These are phyloP conservation scores for Cryptoblepharus egeriae DNA, from an alignment of 2,797 vertebrate species.

Conservation along the genomic window DNA sequence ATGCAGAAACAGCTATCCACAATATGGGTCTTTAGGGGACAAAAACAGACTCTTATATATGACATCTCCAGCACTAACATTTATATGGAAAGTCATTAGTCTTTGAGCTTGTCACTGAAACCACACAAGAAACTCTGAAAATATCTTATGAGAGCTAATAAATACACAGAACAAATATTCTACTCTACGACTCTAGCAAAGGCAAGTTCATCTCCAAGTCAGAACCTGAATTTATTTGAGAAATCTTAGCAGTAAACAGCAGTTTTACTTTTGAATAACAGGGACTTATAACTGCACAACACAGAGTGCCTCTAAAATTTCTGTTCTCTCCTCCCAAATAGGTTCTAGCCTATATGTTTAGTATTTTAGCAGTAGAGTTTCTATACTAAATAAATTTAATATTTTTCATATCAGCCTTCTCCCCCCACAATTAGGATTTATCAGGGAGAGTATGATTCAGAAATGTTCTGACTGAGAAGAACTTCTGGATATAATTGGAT, in stretches of 20 bases:
- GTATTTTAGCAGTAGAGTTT: background rate
- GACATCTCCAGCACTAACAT: slow-evolving; percentile 43
- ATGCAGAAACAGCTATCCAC: slow-evolving; percentile 18
- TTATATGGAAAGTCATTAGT: slow-evolving; percentile 43
- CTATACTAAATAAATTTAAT: background rate
- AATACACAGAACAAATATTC: background rate
- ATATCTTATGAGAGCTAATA: slow-evolving; percentile 36
- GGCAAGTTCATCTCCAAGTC: slow-evolving; percentile 7
- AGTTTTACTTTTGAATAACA: background rate
- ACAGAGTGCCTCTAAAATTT: slow-evolving; percentile 2
- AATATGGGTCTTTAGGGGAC: slow-evolving; percentile 48
- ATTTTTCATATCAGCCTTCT: no score
- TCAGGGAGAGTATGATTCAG: no score
- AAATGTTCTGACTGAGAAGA: no score
- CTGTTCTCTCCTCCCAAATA: slow-evolving; percentile 8
- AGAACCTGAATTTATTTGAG: slow-evolving; percentile 28
- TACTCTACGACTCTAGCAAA: slow-evolving; percentile 19
- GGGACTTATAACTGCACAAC: background rate
- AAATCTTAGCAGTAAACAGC: slow-evolving; percentile 31
- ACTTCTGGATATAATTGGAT: no score
- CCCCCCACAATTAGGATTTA: no score
- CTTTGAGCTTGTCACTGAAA: slow-evolving; percentile 43
- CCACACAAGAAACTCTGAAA: background rate
- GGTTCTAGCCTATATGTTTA: background rate
- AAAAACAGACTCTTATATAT: slow-evolving; percentile 1